Evolutionary conservation across 2,888 invertebrate genomes (phyloP), one percentile per base, ranked within the genome.

Genomic region (Oscheius sp.): DNA sequence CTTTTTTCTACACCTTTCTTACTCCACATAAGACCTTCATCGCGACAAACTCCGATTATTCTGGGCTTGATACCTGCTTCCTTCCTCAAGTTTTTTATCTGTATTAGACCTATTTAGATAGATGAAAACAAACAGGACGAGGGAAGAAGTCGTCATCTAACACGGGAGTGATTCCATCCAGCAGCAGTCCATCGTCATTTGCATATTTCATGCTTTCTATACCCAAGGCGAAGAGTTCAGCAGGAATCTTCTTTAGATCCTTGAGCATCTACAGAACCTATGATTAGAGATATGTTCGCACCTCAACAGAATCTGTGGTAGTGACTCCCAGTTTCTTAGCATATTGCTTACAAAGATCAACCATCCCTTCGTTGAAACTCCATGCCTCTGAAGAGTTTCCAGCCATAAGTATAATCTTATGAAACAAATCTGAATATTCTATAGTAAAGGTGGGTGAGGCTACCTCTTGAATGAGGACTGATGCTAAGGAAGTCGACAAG

Each of bases 401-500:
- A 4, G 67, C 61, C 67, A 67, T 67, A 9, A 51, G 30, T 20
- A 62, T 47, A 8, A 67, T 54, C 38, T 67, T 61, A 30, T 66
- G 66, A 45, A 66, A 66, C 14, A 66, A 32, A 30, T 66, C n/a
- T n/a, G n/a, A n/a, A n/a, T n/a, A n/a, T n/a, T n/a, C 66, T 66
- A 47, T 20, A 41, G 41, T 17, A 3, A 12, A 17, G 41, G 41
- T 41, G 4, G 14, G 41, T 41, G 28, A 30, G 9, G 36, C 3
- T 6, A 74, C 78, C 73, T 65, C 72, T 59, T 6, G 78, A 75
- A 14, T 75, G 51, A 8, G 78, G 77, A 28, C 73, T 75, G 38
- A 78, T 38, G 38, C 73, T 71, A 14, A 78, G 67, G 17, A 75
- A 61, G 66, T 77, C 75, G 0, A 75, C 78, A 2, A 73, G 70